Conservation (phyloP, 1,140 invertebrate genomes). For the Drosophila sp. region DNA sequence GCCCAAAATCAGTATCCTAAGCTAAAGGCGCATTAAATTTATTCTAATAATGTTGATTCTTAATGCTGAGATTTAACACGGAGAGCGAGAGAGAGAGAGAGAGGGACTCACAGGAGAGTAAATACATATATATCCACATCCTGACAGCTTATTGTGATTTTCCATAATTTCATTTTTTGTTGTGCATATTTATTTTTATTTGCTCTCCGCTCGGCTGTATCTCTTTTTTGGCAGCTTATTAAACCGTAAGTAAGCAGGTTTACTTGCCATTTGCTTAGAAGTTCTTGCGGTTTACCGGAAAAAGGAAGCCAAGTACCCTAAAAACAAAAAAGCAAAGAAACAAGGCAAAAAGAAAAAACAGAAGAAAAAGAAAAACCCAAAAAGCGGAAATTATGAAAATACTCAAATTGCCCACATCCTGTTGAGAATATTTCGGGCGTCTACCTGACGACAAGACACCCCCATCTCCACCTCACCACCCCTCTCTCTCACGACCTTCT, state of each 20-base stretch:
- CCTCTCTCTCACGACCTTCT: not conserved
- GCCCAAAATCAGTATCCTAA: slow-evolving; percentile 38
- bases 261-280: slow-evolving; percentile 37
- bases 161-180: slow-evolving; percentile 25
- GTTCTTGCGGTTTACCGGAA: slow-evolving; percentile 23
- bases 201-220: slow-evolving; percentile 21
- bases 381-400: slow-evolving; percentile 77
- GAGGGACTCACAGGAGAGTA: not conserved
- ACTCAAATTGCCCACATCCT: slow-evolving; percentile 75
- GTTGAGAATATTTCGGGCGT: slow-evolving; percentile 28
- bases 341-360: slow-evolving; percentile 20
- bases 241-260: slow-evolving; percentile 68
- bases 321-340: slow-evolving; percentile 14
- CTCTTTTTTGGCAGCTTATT: slow-evolving; percentile 49
- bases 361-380: slow-evolving; percentile 2
- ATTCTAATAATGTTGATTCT: slow-evolving; percentile 62
- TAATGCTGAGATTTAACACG: slow-evolving; percentile 20
- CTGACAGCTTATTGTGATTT: slow-evolving; percentile 27
- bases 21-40: slow-evolving; percentile 64
- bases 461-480: not conserved
- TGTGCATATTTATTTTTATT: slow-evolving; percentile 65
- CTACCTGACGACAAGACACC: slow-evolving; percentile 15
- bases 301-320: slow-evolving; percentile 24
- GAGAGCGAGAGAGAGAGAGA: no score
- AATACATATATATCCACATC: slow-evolving; percentile 1